Conservation (phyloP, 2,888 invertebrate species). For the Cosmorhoe ocellata region DNA sequence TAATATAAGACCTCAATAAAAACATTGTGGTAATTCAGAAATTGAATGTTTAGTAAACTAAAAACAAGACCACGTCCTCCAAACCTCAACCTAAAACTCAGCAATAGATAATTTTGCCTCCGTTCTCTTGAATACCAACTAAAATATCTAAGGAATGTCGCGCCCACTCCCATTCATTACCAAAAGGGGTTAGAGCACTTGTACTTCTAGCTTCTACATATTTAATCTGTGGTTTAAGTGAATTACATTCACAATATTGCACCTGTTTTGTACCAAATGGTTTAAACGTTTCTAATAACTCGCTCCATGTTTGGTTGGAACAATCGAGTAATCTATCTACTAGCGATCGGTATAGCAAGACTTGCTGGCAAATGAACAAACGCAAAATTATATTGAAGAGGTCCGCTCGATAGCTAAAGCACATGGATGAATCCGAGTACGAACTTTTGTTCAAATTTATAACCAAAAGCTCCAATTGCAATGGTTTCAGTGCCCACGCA, state of each 20-base stretch:
- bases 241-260: constrained; percentile 30
- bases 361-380: constrained; percentile 14
- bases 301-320: constrained; percentile 16
- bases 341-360: constrained; percentile 1
- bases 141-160: constrained; percentile 35
- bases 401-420: too few relatives aligned
- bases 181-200: constrained; percentile 28
- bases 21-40: neutral
- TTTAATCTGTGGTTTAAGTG: constrained; percentile 15
- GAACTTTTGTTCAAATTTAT: constrained; percentile 13
- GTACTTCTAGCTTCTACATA: neutral
- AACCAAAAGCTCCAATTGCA: constrained; percentile 25
- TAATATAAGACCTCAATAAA: neutral
- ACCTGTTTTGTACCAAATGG: constrained; percentile 26
- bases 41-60: constrained; percentile 3
- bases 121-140: constrained; percentile 37
- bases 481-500: constrained; percentile 26
- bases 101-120: constrained; percentile 29
- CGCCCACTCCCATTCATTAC: constrained; percentile 34
- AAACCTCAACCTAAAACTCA: constrained; percentile 13
- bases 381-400: neutral
- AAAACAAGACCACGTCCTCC: constrained; percentile 12
- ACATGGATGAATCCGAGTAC: too few relatives aligned
- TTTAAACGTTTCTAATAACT: constrained; percentile 16
- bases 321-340: constrained; percentile 10